phyloP scores from a whole-genome alignment of 2,888 invertebrate genomes.

The Drosophila subquinaria region DNA sequence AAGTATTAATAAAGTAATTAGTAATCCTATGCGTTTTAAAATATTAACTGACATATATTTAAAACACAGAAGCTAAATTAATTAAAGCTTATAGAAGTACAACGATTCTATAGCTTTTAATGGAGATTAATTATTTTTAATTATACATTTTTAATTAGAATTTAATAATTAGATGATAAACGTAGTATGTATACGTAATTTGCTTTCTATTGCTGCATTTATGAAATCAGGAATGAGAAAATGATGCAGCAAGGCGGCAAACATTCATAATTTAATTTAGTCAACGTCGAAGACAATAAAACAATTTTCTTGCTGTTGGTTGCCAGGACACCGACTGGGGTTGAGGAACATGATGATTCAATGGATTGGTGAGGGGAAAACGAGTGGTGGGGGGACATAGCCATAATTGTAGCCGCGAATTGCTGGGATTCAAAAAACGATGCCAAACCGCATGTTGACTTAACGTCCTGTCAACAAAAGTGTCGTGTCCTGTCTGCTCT shows the following conservation, averaged over 20 bases:
- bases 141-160: no score
- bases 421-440: constrained; percentile 35
- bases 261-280: constrained; percentile 31
- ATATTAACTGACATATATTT: no score
- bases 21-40: no score
- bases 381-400: not conserved
- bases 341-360: not conserved
- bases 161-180: not conserved
- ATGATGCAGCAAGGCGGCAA: not conserved
- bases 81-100: not conserved
- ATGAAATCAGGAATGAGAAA: not conserved
- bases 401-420: constrained; percentile 11
- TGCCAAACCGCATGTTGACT: constrained; percentile 56
- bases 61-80: not conserved
- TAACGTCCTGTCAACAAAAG: constrained; percentile 51
- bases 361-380: not conserved
- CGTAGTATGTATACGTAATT: no score
- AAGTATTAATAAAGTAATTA: no score
- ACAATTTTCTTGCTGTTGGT: constrained; percentile 28
- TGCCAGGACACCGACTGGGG: constrained; percentile 20
- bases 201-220: not conserved
- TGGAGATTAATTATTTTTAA: not conserved
- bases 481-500: constrained; percentile 42
- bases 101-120: not conserved
- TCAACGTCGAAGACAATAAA: constrained; percentile 31